These are phyloP conservation scores for Carollia perspicillata DNA, from an alignment of 2,113 vertebrate species.

Conservation along the genomic window DNA sequence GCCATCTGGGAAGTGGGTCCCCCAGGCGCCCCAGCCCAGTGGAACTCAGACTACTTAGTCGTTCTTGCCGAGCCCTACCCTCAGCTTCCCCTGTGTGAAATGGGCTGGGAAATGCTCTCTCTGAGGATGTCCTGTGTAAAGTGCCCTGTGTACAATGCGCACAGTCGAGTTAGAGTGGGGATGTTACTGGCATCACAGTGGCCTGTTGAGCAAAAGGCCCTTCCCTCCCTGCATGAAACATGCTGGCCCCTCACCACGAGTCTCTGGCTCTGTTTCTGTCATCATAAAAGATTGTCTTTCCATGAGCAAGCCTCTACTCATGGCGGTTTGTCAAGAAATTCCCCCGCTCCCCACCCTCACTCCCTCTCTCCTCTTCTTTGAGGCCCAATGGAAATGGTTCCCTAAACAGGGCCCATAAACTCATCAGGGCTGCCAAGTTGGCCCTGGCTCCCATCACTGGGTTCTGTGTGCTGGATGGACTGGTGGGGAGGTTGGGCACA, in stretches of 20 bases:
- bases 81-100: background rate
- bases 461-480: background rate
- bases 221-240: fast-evolving
- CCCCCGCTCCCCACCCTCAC: background rate
- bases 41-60: too few relatives aligned
- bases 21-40: fast-evolving
- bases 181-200: fast-evolving
- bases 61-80: too few relatives aligned
- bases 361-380: background rate
- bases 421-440: conserved; percentile 55
- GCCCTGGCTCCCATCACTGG: background rate
- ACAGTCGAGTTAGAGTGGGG: fast-evolving
- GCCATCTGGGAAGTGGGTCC: background rate
- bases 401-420: conserved; percentile 50
- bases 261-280: conserved; percentile 63
- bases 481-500: background rate
- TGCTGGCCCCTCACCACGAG: conserved; percentile 31
- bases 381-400: conserved; percentile 67
- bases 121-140: fast-evolving
- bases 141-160: fast-evolving
- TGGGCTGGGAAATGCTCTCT: fast-evolving
- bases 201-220: fast-evolving
- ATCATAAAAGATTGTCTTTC: conserved; percentile 71
- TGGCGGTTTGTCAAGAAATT: conserved; percentile 50
- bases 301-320: conserved; percentile 62